Evolutionary conservation across 2,797 vertebrate species (phyloP).

Genomic region (Phaenicophaeus curvirostris): DNA sequence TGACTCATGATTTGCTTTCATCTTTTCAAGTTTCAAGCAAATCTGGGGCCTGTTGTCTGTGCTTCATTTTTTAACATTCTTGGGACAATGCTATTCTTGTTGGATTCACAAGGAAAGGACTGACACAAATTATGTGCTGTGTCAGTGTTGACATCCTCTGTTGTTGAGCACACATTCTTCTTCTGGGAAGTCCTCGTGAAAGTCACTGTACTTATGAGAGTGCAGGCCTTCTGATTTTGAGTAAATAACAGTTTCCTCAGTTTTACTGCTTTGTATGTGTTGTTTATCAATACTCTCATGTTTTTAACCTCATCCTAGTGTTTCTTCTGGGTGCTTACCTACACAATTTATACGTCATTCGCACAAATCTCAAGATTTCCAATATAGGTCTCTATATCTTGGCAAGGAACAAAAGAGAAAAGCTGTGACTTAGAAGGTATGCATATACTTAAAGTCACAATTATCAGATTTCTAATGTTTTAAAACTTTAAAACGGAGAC

Average conservation of each 20-base stretch:
- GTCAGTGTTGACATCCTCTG: neutral
- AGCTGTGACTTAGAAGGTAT: neutral
- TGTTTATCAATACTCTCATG: no score
- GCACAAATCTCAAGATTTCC: neutral
- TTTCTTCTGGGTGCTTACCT: neutral
- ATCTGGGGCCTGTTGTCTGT: neutral
- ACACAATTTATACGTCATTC: neutral
- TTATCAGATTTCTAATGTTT: neutral
- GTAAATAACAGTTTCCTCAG: neutral
- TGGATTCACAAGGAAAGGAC: neutral
- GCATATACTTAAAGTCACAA: neutral
- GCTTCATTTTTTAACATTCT: neutral
- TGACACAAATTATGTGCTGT: neutral
- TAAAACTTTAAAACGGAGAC: neutral
- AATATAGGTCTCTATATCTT: accelerated
- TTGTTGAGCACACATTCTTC: neutral
- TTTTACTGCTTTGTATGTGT: neutral
- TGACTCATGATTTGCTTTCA: neutral
- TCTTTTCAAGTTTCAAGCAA: neutral
- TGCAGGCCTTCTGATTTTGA: neutral
- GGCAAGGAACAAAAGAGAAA: neutral
- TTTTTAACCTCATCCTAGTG: neutral
- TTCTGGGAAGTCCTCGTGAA: neutral
- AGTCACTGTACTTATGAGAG: neutral
- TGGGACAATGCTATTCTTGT: neutral